A percentile compares a stretch with the other conserved stretches of the same genome.
Conservation (phyloP, 2,797 vertebrate genomes). For the Acanthurus lineatus region DNA sequence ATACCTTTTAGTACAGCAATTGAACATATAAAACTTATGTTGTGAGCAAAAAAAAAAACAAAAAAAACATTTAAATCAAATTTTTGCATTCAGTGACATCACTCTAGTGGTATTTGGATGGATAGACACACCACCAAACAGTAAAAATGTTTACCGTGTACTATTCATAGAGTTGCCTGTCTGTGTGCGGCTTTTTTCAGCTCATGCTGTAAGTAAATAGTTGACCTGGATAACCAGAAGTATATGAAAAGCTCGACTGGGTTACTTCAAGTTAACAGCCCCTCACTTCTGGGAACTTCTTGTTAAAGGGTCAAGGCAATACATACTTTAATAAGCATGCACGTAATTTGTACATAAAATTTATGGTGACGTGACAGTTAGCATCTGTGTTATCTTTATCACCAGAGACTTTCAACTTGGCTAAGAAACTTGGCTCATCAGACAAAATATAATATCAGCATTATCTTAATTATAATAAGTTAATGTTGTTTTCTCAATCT, state of each 20-base stretch:
- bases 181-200: conserved; percentile 36
- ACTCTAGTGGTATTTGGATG: conserved; percentile 64
- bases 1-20: conserved; percentile 17
- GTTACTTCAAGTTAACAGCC: conserved; percentile 56
- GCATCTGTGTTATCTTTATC: conserved; percentile 66
- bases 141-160: conserved; percentile 68
- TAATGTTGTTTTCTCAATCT: not conserved
- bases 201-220: conserved; percentile 46
- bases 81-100: conserved; percentile 58
- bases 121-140: conserved; percentile 53
- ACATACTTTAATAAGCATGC: conserved; percentile 51
- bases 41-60: not conserved
- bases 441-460: conserved; percentile 32
- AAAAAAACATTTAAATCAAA: too few species aligned
- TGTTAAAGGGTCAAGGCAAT: conserved; percentile 63
- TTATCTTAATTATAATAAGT: not conserved
- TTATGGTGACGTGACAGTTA: conserved; percentile 71
- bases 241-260: conserved; percentile 62
- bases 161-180: conserved; percentile 69
- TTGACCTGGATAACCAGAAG: conserved; percentile 71
- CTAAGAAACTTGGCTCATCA: conserved; percentile 31
- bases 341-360: conserved; percentile 52
- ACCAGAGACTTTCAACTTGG: conserved; percentile 36
- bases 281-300: conserved; percentile 70
- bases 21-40: not conserved